phyloP scores from a whole-genome alignment of 2,797 vertebrate species.

The Enteromius thamalakanensis region DNA sequence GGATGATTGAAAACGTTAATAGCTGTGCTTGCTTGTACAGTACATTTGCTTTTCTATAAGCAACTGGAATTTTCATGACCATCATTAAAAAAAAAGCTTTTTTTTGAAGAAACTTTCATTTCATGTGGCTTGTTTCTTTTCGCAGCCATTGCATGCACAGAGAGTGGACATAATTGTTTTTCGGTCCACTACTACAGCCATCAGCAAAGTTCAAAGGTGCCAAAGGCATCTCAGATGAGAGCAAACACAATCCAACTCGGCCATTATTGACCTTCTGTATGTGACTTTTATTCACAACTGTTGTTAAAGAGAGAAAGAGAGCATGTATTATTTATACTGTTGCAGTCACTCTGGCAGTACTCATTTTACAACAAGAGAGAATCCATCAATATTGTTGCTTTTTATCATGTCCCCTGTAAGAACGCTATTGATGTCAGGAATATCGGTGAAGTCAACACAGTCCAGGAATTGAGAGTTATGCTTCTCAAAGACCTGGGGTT shows the following conservation, averaged over 20 bases:
- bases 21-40: background rate
- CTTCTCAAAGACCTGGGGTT: conserved; percentile 3
- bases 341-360: conserved; percentile 41
- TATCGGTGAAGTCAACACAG: conserved; percentile 28
- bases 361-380: conserved; percentile 42
- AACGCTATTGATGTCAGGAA: conserved; percentile 48
- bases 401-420: conserved; percentile 24
- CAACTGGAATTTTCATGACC: background rate
- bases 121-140: background rate
- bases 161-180: conserved; percentile 16
- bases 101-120: background rate
- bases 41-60: background rate
- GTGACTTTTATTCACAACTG: conserved; percentile 42
- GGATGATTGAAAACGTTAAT: background rate
- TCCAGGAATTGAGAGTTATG: background rate
- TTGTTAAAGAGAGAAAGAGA: conserved; percentile 26
- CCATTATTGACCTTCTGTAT: conserved; percentile 49
- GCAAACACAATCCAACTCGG: conserved; percentile 15
- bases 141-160: no score
- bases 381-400: conserved; percentile 47
- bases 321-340: conserved; percentile 58
- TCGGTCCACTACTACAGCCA: conserved; percentile 55
- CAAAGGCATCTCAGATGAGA: conserved; percentile 8
- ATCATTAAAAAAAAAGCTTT: background rate
- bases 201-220: conserved; percentile 50